Percentiles rank a stretch among this genome's conserved stretches.
These are phyloP conservation scores for Sipha flava DNA, from an alignment of 1,140 invertebrate genomes.

Conservation along the genomic window DNA sequence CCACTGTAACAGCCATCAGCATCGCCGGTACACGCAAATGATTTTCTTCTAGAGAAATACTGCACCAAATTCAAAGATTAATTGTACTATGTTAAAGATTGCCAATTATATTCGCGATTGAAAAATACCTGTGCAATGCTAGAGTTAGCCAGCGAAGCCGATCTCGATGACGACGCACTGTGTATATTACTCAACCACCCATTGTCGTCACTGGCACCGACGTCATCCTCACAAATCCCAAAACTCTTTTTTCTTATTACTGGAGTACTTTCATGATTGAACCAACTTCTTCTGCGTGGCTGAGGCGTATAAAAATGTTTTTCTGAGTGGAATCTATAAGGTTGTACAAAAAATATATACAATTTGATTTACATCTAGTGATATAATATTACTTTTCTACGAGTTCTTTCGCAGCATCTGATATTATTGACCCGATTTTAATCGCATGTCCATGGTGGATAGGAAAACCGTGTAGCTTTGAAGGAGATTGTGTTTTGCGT, in stretches of 20 bases:
- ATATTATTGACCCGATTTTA: conserved; percentile 14
- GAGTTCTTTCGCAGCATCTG: conserved; percentile 17
- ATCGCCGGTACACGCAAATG: conserved; percentile 13
- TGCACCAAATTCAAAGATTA: neutral
- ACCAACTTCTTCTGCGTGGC: conserved; percentile 16
- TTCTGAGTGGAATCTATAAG: conserved; percentile 13
- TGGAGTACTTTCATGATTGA: conserved; percentile 1
- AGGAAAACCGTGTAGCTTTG: neutral
- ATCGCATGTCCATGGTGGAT: conserved; percentile 22
- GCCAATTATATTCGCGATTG: no score
- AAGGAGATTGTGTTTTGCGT: conserved; percentile 24
- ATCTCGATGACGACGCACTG: conserved; percentile 21
- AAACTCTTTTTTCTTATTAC: conserved; percentile 20
- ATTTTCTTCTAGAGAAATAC: conserved; percentile 27
- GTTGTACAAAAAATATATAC: neutral
- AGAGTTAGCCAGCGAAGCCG: conserved; percentile 15
- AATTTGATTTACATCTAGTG: neutral
- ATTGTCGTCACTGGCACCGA: conserved; percentile 4
- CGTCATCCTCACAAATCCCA: neutral
- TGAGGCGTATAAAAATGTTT: conserved; percentile 16
- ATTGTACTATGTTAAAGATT: conserved; percentile 9
- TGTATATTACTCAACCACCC: conserved; percentile 11
- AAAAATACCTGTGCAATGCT: conserved; percentile 7
- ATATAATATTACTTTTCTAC: conserved; percentile 14
- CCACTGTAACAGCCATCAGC: conserved; percentile 25